Conservation (phyloP, 2,888 invertebrate genomes). For the Trisateles emortualis region DNA sequence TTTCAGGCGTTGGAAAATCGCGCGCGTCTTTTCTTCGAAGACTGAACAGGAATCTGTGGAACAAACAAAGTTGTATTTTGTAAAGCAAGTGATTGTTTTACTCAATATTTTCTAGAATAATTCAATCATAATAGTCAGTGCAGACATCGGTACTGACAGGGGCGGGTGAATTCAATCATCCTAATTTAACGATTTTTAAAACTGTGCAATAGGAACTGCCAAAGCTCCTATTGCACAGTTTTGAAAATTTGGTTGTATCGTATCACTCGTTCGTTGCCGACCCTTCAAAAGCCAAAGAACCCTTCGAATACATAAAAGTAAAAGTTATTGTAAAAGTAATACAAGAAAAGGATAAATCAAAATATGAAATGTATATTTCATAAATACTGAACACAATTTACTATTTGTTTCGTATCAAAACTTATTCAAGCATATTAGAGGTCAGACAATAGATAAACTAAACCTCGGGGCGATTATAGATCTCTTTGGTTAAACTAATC, state of each 20-base stretch:
- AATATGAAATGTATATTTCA: neutral
- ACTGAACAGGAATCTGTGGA: conserved; percentile 65
- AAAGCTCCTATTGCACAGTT: too few relatives aligned
- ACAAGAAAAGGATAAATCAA: neutral
- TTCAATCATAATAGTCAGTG: too few relatives aligned
- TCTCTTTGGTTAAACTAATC: conserved; percentile 2
- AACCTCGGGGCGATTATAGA: neutral
- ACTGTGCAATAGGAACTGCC: too few relatives aligned
- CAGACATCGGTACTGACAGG: too few relatives aligned
- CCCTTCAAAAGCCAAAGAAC: too few relatives aligned
- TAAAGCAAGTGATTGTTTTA: neutral
- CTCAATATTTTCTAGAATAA: too few relatives aligned
- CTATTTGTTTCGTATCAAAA: neutral
- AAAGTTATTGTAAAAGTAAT: neutral
- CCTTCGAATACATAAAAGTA: too few relatives aligned
- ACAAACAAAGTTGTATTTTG: conserved; percentile 18
- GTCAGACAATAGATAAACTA: conserved; percentile 3
- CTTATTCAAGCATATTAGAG: neutral
- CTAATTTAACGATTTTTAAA: too few relatives aligned
- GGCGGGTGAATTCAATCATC: too few relatives aligned
- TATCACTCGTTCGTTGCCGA: too few relatives aligned
- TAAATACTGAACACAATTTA: neutral
- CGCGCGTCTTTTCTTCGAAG: conserved; percentile 64
- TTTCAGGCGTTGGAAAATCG: conserved; percentile 49
- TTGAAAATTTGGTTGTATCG: too few relatives aligned